Conservation (phyloP, 2,797 vertebrate genomes). For the Sebastes wilsoni region DNA sequence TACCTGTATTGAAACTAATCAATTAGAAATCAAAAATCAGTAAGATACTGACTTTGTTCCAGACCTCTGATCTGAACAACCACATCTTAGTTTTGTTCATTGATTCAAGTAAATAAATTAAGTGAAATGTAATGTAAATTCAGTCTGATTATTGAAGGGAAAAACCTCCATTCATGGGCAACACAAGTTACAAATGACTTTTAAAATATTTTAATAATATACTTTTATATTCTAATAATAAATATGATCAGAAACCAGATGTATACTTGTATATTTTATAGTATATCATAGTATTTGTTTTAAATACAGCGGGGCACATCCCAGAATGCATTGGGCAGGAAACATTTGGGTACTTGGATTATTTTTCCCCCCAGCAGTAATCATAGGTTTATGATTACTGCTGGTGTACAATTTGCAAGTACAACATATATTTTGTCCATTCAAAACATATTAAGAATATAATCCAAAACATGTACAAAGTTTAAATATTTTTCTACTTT, state of each 20-base stretch:
- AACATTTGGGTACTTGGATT: neutral
- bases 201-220: neutral
- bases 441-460: neutral
- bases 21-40: neutral
- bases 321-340: neutral
- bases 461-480: neutral
- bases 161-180: neutral
- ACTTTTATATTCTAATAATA: neutral
- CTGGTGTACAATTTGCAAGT: neutral
- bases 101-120: neutral
- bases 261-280: neutral
- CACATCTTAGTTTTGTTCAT: neutral
- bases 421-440: neutral
- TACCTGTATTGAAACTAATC: neutral
- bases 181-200: neutral
- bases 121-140: neutral
- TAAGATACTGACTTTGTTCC: neutral
- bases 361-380: rapidly evolving
- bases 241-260: neutral
- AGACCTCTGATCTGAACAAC: rapidly evolving
- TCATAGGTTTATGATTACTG: too few relatives aligned
- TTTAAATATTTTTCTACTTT: neutral
- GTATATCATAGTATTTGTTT: neutral
- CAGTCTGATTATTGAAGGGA: neutral
- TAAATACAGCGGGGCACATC: neutral